Base-by-base conservation (phyloP, 1,140 invertebrate genomes). In the Drosophila sp. region DNA sequence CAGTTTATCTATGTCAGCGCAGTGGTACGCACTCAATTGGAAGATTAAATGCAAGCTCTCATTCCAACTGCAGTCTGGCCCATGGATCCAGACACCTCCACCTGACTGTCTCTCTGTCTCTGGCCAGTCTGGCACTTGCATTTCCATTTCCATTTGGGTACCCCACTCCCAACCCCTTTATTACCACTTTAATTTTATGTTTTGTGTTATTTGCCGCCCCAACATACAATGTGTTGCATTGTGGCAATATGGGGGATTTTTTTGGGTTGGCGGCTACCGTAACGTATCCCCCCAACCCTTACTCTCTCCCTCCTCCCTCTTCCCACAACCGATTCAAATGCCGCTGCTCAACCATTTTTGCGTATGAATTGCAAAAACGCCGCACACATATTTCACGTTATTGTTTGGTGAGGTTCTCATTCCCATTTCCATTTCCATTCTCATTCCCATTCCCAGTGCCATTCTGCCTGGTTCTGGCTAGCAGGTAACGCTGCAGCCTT, bases 381-480 rank as follows among this genome's bases (percentile, higher is more conserved):
- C 85, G 85, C 84, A 85, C 84, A 89, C 84, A 89, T 89, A 90
- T 89, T 89, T 89, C 84, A 89, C 84, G 84, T 87, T 87, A 89
- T 89, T 89, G 84, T 89, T 87, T 78, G 84, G 75, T 70, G 61
- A 44, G 61, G 66, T 29, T 69, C n/a, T 62, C 5, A 41, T 61
- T 47, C 10, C 60, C 25, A 27, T 50, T 27, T 7, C 44, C 44
- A 50, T 50, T 50, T 25, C 44, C 44, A 50, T 50, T 50, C 25
- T 17, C 40, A 41, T 41, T 41, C n/a, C 11, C 40, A 41, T 41
- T n/a, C 40, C 40, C 40, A 41, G 3, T 41, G 40, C 44, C 44
- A 50, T 6, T 17, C 17, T 38, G 29, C 29, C 5, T 55, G 41
- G 41, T 32, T 54, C 44, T 29, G 44, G 27, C 63, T 65, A 30